phyloP scores from a whole-genome alignment of 2,888 invertebrate genomes.

The Pomacea canaliculata region DNA sequence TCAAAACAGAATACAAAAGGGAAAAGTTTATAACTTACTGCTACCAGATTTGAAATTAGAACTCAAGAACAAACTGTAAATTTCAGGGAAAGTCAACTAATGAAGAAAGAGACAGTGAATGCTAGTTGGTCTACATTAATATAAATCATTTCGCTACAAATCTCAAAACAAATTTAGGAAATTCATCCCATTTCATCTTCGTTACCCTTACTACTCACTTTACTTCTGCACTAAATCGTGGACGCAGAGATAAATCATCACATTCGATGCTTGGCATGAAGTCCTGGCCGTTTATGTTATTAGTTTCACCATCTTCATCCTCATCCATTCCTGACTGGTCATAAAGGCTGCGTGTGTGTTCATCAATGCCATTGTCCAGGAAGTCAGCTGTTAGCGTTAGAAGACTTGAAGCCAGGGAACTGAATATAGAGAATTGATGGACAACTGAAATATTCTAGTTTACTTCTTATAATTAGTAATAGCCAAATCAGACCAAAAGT shows the following conservation, averaged over 20 bases:
- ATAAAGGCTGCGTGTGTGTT: conserved; percentile 65
- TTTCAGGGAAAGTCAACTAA: too few relatives aligned
- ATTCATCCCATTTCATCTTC: too few relatives aligned
- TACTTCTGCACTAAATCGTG: conserved; percentile 23
- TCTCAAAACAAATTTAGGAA: too few relatives aligned
- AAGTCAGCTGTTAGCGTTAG: conserved; percentile 73
- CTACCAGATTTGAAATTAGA: too few relatives aligned
- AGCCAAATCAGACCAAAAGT: too few relatives aligned
- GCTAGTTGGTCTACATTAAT: too few relatives aligned
- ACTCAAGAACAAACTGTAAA: too few relatives aligned
- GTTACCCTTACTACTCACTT: conserved; percentile 18
- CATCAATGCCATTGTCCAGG: conserved; percentile 71
- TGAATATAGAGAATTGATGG: conserved; percentile 46
- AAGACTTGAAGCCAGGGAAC: conserved; percentile 73
- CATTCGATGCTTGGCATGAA: conserved; percentile 16
- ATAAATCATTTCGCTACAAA: too few relatives aligned
- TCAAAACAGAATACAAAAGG: too few relatives aligned
- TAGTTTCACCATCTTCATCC: conserved; percentile 32
- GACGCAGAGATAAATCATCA: background rate
- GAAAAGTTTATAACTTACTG: too few relatives aligned
- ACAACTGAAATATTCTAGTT: conserved; percentile 31
- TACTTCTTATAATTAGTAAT: too few relatives aligned
- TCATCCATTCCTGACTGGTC: conserved; percentile 50
- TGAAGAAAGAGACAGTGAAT: too few relatives aligned
- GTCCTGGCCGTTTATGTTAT: background rate